Evolutionary conservation across 1,140 invertebrate genomes (phyloP), one percentile per base, ranked within the genome.

Genomic region (Drosophila nebulosa): DNA sequence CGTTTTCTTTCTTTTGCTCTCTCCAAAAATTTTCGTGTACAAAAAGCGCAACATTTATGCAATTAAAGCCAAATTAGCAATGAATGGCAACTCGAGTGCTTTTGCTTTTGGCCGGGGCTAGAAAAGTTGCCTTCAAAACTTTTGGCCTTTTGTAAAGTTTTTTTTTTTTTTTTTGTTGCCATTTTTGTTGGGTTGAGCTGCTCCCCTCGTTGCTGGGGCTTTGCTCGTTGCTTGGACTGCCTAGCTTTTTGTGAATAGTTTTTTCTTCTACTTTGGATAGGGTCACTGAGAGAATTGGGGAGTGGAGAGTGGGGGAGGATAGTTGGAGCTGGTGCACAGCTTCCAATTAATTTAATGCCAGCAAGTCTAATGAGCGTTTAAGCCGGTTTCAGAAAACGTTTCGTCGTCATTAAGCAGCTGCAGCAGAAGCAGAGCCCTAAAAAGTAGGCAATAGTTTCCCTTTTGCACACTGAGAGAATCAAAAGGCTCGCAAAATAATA

Each of bases 21-120:
- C 67, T 56, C 62, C 51, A 57, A 67, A 67, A 79, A 85, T 76
- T 71, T 74, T 76, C 72, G 74, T 75, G 67, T 69, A 81, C 74
- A 86, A 86, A 86, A 86, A 86, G 81, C 78, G 81, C 81, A 86
- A 86, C 81, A 86, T 86, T 86, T 86, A 86, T 86, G 81, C 81
- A 86, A 86, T 86, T 86, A 86, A 86, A 86, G 81, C 81, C 83
- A 88, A 86, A 86, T 86, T 86, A 86, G 81, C 81, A 86, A 86
- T 86, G 81, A 86, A 86, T 86, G 81, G 39, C 81, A 88, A 76
- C 78, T 78, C 83, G 81, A 86, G 81, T 86, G 81, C 83, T 86
- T 81, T 76, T 72, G 73, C 72, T 80, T 64, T 65, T 72, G 73
- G 73, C 57, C 61, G 58, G 46, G 74, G 74, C 65, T 74, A 81